Evolutionary conservation across 2,113 vertebrate genomes (phyloP), one percentile per base, ranked within the genome.

Genomic region (Solea senegalensis): DNA sequence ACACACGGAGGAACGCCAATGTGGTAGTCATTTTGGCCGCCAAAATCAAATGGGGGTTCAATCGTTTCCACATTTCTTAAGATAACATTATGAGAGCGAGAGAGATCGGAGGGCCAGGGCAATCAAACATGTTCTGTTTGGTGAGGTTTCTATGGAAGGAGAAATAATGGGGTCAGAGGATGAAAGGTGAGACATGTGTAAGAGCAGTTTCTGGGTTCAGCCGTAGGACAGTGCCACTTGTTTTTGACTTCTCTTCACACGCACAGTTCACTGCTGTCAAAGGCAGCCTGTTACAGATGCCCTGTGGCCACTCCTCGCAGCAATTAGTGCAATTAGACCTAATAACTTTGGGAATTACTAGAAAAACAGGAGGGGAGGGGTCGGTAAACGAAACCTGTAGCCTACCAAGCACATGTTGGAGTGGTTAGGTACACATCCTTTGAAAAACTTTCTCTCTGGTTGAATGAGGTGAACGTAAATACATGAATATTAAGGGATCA

Each of bases 31-130:
- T 94, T 94, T 93, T 43, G 63, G 73, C 81, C 72, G 82, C 84
- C 82, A 88, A 85, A 91, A 91, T 92, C 82, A 88, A 93, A 91
- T 90, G 73, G 84, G 51, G 74, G 73, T 87, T 86, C 85, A 93
- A 94, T 94, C 50, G 91, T 92, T 94, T 92, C 92, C 93, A 94
- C 82, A 85, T 93, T 92, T 91, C 90, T 91, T 92, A 94, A 92
- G 88, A 92, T 91, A 94, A 93, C 88, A 93, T 93, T 92, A 88
- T 90, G 90, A 94, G 87, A 91, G 56, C 74, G 77, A 49, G 78
- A 79, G 81, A 77, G 77, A 84, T 89, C 65, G 75, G 77, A 83
- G 78, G 83, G 81, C 77, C 60, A 11, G 81, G 75, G 84, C 88
- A 91, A 88, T 91, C 85, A 91, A 78, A 88, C 78, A 69, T 83